Percentiles rank a stretch among this genome's conserved stretches.
phyloP scores from a whole-genome alignment of 1,140 invertebrate genomes.

The Saccostrea cuccullata region DNA sequence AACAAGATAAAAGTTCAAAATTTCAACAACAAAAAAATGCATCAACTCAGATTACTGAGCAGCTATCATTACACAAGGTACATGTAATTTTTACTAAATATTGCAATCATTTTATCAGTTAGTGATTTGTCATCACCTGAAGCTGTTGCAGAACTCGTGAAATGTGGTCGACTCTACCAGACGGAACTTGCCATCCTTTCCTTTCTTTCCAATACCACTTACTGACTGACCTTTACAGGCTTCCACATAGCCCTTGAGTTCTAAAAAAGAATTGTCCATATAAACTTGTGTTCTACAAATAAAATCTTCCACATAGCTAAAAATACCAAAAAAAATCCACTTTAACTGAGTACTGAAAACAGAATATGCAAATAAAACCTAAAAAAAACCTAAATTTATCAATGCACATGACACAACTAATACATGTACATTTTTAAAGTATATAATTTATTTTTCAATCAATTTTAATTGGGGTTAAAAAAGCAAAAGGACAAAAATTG shows the following conservation, averaged over 20 bases:
- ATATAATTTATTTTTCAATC: too few relatives aligned
- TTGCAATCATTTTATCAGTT: too few relatives aligned
- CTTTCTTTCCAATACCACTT: conserved; percentile 70
- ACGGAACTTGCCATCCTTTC: conserved; percentile 67
- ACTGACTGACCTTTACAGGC: conserved; percentile 70
- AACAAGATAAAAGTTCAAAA: too few relatives aligned
- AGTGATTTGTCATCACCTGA: conserved; percentile 57
- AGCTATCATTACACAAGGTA: too few relatives aligned
- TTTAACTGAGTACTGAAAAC: conserved; percentile 64
- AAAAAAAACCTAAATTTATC: not conserved
- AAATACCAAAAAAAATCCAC: too few relatives aligned
- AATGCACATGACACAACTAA: not conserved
- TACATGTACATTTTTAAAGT: too few relatives aligned
- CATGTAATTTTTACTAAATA: too few relatives aligned
- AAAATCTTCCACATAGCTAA: conserved; percentile 68
- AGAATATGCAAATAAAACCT: not conserved
- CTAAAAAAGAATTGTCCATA: conserved; percentile 53
- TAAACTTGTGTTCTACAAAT: conserved; percentile 59
- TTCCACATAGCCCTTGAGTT: conserved; percentile 64
- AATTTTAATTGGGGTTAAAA: too few relatives aligned
- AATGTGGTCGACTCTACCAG: conserved; percentile 65
- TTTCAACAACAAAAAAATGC: too few relatives aligned
- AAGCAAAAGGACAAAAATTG: too few relatives aligned
- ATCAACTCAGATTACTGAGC: too few relatives aligned
- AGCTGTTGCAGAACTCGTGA: conserved; percentile 69